Evolutionary conservation across 2,113 vertebrate species (phyloP).

Genomic region (Oplegnathus fasciatus): DNA sequence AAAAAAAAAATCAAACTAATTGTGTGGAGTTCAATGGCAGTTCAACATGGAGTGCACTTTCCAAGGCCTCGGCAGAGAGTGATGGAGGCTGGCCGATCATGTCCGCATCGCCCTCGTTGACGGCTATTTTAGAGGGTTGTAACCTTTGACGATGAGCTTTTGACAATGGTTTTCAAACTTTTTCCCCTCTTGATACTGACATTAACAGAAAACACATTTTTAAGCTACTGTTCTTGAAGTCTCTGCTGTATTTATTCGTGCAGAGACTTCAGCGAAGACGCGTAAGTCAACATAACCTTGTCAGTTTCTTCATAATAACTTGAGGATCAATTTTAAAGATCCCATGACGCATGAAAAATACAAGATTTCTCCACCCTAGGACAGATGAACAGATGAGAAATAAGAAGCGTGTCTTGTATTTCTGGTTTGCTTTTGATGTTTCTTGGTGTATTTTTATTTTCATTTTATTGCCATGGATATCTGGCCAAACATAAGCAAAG

Average conservation of each 20-base stretch:
- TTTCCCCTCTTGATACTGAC: slow-evolving; percentile 25
- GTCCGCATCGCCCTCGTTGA: slow-evolving; percentile 42
- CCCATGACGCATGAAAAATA: neutral
- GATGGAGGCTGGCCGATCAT: slow-evolving; percentile 15
- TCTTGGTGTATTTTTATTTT: neutral
- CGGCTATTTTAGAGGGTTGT: slow-evolving; percentile 36
- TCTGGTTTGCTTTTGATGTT: neutral
- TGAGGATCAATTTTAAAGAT: slow-evolving; percentile 35
- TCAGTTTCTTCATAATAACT: neutral
- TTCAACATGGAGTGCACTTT: slow-evolving; percentile 70
- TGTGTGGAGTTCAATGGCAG: slow-evolving; percentile 78
- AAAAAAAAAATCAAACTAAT: slow-evolving; percentile 54
- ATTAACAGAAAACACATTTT: slow-evolving; percentile 17
- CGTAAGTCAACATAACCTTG: slow-evolving; percentile 3
- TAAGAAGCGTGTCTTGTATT: neutral
- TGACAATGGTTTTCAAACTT: slow-evolving; percentile 43
- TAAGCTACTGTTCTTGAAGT: neutral
- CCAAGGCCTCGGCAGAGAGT: slow-evolving; percentile 41
- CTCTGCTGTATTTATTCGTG: neutral
- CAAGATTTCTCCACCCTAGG: neutral
- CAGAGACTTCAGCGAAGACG: neutral
- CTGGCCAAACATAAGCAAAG: neutral
- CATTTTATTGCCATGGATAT: neutral
- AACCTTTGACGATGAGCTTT: slow-evolving; percentile 49
- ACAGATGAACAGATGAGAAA: neutral